A percentile compares a stretch with the other conserved stretches of the same genome.
phyloP scores from a whole-genome alignment of 2,113 vertebrate genomes.

The Uria aalge region DNA sequence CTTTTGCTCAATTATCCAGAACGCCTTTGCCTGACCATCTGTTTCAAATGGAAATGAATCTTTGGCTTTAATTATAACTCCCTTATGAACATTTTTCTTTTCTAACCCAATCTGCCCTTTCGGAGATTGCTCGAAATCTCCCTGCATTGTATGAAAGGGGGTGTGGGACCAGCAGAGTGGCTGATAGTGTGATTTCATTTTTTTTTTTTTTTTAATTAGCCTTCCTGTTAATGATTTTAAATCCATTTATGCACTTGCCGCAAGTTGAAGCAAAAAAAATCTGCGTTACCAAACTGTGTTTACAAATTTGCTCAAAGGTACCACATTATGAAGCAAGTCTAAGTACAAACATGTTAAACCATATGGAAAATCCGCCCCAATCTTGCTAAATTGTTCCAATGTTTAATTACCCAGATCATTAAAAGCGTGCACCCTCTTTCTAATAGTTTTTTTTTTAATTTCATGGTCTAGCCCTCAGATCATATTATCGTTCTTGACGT shows the following conservation, averaged over 20 bases:
- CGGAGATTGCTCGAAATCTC: not conserved
- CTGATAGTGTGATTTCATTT: not conserved
- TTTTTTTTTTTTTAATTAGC: not conserved
- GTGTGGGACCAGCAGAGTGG: not conserved
- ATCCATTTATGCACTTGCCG: not conserved
- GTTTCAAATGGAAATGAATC: conserved; percentile 29
- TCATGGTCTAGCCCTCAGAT: not conserved
- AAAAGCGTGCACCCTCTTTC: not conserved
- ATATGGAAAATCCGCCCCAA: not conserved
- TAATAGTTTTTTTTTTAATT: not conserved
- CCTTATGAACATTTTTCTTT: conserved; percentile 12
- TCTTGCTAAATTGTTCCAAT: not conserved
- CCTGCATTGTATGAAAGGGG: not conserved
- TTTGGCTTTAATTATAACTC: conserved; percentile 41
- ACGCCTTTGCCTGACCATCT: conserved; percentile 37
- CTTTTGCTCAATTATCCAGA: conserved; percentile 45
- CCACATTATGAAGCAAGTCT: not conserved
- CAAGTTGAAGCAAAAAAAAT: conserved; percentile 23
- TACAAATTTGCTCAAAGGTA: not conserved
- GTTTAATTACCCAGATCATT: conserved; percentile 17
- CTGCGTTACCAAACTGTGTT: not conserved
- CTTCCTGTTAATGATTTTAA: not conserved
- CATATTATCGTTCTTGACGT: not conserved
- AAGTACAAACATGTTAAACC: conserved; percentile 27
- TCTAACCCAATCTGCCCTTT: not conserved